Base-by-base conservation (phyloP, 2,888 invertebrate genomes). In the Clanis bilineata region DNA sequence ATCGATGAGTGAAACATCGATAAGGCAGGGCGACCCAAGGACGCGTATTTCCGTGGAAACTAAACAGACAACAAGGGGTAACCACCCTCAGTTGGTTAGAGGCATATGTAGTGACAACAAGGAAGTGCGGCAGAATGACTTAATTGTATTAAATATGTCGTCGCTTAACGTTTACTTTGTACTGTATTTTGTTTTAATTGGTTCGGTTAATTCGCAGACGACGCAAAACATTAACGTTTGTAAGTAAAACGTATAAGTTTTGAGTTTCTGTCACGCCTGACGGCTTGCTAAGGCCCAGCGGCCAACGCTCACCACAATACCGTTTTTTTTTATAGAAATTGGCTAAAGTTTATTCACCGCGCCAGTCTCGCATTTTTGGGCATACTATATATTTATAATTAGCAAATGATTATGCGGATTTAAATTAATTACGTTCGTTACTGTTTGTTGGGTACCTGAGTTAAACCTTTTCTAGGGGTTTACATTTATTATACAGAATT, bases 221-320 rank as follows among this genome's bases (percentile, higher is more conserved):
- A 95, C 94, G 60, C 95, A 95, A 82, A 95, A 95, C 79, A 94
- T 95, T 63, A 95, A 95, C 79, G 94, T 95, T 74, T 92, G 95
- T 95, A 93, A 94, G 95, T 95, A 80, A 38, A 56, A 6, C 45
- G 15, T 59, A 45, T 43, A 32, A 18, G 18, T 18, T 44, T 44
- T 39, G 18, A 28, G 28, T 51, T 56, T 28, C 15, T 57, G 59
- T 59, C 43, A 44, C 56, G 59, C 55, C 56, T 59, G 22, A n/a
- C 36, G 59, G 38, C 38, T 36, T 39, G 59, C 45, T 59, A 59
- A 59, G 59, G 59, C 59, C 44, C 56, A 59, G 44, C 55, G 59
- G 56, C 44, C 56, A 59, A 38, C 55, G 59, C 45, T 44, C 59
- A 55, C 56, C 10, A 47, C 3, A 25, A 43, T 44, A 55, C 54